Evolutionary conservation across 2,797 vertebrate genomes (phyloP), one percentile per base, ranked within the genome.

Genomic region (Darevskia mixta): DNA sequence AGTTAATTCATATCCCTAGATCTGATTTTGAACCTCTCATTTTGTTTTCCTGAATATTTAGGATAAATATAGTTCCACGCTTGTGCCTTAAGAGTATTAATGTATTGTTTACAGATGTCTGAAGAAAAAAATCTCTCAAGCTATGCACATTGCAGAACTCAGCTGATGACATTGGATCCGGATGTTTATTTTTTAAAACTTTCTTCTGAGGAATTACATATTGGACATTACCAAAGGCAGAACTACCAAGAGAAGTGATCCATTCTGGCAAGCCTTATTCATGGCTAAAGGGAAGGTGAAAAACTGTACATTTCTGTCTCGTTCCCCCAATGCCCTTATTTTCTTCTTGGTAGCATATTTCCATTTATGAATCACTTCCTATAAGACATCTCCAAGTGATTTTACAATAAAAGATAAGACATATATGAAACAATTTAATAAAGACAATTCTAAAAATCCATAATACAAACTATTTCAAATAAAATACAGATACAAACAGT

Each of bases 321-420:
- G 69, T 61, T 61, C 88, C 90, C 81, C 77, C 82, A 83, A 82
- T 82, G 69, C 71, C 55, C 79, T 87, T 49, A 90, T 90, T 29
- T 20, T 83, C 92, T 94, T 91, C 92, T 90, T 92, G 84, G 89
- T 88, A 92, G 94, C 90, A 64, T 82, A 86, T 18, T 61, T 23
- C 61, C 61, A 2, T 61, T 61, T 23, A 61, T 23, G 17, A 61
- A 23, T 61, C 20, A 18, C 5, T 61, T 61, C 61, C 5, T 61
- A 61, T 61, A 61, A 61, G 20, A 61, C 61, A 61, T 61, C 61
- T 61, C 61, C 17, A 23, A 61, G 61, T 61, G 61, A 61, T 61
- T 61, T 61, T 18, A 18, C 61, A 61, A 2, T 6, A 61, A 23
- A 23, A 61, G 5, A 61, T 61, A 20, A 61, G 6, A 23, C 61